These are phyloP conservation scores for Zapus hudsonius DNA, from an alignment of 2,113 vertebrate species.

Conservation along the genomic window DNA sequence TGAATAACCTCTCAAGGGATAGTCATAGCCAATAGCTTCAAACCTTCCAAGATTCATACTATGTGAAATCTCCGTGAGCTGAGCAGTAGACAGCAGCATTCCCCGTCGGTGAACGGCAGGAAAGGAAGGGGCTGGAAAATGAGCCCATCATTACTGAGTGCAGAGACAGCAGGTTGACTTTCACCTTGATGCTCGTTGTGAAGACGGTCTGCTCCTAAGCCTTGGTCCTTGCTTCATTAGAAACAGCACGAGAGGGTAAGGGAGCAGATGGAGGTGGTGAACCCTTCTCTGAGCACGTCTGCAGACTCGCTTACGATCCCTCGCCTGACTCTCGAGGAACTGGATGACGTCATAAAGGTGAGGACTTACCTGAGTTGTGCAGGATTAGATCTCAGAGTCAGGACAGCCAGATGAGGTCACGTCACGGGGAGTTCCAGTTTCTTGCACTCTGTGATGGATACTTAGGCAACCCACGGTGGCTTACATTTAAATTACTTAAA, in stretches of 20 bases:
- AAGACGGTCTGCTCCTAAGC: background rate
- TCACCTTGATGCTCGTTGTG: background rate
- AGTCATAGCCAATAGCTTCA: background rate
- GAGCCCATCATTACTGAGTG: background rate
- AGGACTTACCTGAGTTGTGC: background rate
- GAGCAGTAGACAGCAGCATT: background rate
- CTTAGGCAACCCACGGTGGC: background rate
- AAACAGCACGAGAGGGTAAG: slow-evolving; percentile 84
- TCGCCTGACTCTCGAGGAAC: slow-evolving; percentile 80
- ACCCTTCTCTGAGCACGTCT: slow-evolving; percentile 83
- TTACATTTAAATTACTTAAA: slow-evolving; percentile 40
- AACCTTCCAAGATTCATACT: background rate
- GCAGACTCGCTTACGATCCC: slow-evolving; percentile 79
- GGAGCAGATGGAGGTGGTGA: slow-evolving; percentile 84
- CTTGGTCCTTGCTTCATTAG: slow-evolving; percentile 78
- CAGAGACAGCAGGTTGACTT: background rate
- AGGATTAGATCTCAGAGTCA: background rate
- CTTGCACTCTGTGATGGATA: background rate
- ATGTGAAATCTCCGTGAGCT: background rate
- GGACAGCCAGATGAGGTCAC: background rate
- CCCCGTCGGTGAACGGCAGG: background rate
- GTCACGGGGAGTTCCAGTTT: background rate
- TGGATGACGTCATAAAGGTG: slow-evolving; percentile 91
- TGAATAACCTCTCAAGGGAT: background rate
- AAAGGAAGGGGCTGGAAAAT: background rate